Percentiles rank a stretch among this genome's conserved stretches.
Evolutionary conservation across 2,888 invertebrate genomes (phyloP).

Genomic region (Limnephilus lunatus): DNA sequence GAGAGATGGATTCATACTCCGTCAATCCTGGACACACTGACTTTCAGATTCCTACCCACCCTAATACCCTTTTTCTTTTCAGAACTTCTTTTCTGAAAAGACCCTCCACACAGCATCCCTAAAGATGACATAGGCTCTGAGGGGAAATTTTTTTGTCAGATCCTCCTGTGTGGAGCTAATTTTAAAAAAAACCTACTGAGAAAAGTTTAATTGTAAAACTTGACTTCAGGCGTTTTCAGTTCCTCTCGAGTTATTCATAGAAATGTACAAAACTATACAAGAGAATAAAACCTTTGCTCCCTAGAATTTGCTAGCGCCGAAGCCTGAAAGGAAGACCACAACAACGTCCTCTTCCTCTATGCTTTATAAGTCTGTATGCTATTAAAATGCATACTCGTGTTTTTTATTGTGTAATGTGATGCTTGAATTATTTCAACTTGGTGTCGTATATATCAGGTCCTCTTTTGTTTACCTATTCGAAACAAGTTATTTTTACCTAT

Average conservation of each 20-base stretch:
- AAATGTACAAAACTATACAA: conserved; percentile 51
- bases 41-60: no score
- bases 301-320: conserved; percentile 31
- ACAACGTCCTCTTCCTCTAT: not conserved
- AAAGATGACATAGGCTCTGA: no score
- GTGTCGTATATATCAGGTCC: conserved; percentile 39
- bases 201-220: not conserved
- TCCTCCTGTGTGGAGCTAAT: no score
- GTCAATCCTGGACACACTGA: no score
- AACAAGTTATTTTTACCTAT: not conserved
- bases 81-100: no score
- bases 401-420: conserved; percentile 60
- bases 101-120: no score
- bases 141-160: no score
- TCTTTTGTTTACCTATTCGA: not conserved
- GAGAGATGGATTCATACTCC: no score
- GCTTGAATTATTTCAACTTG: conserved; percentile 50
- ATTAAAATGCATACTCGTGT: conserved; percentile 21
- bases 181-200: no score
- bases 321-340: conserved; percentile 47
- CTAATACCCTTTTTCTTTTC: no score
- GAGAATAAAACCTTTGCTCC: conserved; percentile 1
- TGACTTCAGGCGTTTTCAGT: not conserved
- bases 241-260: not conserved
- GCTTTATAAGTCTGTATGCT: conserved; percentile 39